Evolutionary conservation across 2,797 vertebrate species (phyloP).

Genomic region (Rhodeus uyekii): DNA sequence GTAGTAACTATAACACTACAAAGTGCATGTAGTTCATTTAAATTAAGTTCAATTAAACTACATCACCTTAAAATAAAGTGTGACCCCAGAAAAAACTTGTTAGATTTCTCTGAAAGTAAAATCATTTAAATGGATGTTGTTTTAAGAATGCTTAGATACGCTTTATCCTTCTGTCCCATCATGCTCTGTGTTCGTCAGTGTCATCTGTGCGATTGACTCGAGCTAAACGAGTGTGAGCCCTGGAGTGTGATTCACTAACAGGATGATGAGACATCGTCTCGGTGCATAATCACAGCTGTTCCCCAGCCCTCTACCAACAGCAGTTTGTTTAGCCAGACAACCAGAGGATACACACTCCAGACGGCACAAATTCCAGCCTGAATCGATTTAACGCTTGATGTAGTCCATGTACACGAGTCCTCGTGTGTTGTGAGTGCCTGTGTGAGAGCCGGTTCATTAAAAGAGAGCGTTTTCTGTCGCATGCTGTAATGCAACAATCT

Average conservation of each 20-base stretch:
- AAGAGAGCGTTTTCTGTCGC: neutral
- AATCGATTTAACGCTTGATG: slow-evolving; percentile 68
- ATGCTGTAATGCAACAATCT: neutral
- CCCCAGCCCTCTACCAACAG: slow-evolving; percentile 67
- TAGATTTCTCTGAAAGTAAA: no score
- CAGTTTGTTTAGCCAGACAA: slow-evolving; percentile 70
- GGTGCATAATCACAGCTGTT: slow-evolving; percentile 50
- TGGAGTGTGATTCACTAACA: slow-evolving; percentile 9
- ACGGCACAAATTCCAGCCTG: slow-evolving; percentile 65
- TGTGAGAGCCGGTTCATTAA: slow-evolving; percentile 11
- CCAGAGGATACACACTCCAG: slow-evolving; percentile 63
- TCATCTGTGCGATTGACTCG: neutral
- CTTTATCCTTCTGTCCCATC: neutral
- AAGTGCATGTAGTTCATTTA: no score
- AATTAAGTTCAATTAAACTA: no score
- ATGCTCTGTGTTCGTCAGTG: neutral
- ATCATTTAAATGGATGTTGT: neutral
- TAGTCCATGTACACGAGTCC: slow-evolving; percentile 57
- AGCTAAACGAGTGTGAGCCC: slow-evolving; percentile 9
- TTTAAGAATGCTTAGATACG: neutral
- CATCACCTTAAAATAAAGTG: no score
- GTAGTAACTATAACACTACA: no score
- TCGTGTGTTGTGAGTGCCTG: slow-evolving; percentile 37
- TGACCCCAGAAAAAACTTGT: no score
- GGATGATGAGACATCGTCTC: slow-evolving; percentile 24